Base-by-base conservation (phyloP, 2,797 vertebrate genomes). In the Sphenopsis melanotis region DNA sequence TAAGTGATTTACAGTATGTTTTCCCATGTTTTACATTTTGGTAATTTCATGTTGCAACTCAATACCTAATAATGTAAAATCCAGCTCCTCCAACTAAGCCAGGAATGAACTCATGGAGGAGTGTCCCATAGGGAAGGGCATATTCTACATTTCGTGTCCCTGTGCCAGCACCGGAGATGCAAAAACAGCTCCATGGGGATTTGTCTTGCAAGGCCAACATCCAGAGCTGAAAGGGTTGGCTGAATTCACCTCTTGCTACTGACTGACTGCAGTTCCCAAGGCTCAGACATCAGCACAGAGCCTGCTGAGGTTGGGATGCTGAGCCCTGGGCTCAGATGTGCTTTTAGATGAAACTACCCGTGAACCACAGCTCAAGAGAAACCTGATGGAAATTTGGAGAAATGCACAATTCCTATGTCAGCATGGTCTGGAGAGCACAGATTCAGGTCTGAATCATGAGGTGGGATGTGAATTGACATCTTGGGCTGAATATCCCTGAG, bases 1-100 rank as follows among this genome's bases (percentile, higher is more conserved):
- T 97, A 97, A 97, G 93, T 97, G 97, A 98, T 97, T 97, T 97
- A 95, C 95, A 97, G 90, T 95, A 93, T 97, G 96, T 97, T 97
- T 95, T 88, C 95, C 96, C 94, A 79, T 96, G 96, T 96, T 97
- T 97, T 96, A 97, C 96, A 95, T 97, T 97, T 96, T 96, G 95
- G 94, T 97, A 97, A 96, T 97, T 97, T 98, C 87, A 70, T 97
- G 95, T 94, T 91, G 87, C 96, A 92, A 97, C 93, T 96, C 80
- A 89, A 86, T 96, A 96, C 95, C 89, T 91, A 90, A 93, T 96
- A 97, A 97, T 97, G 97, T 95, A 92, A 97, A 98, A 96, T 97
- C 95, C 96, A 78, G 79, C 87, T 90, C 89, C 83, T 95, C 80
- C 88, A 74, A 2, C 63, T 63, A 92, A 94, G 89, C 91, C 95